A percentile compares a stretch with the other conserved stretches of the same genome.
Conservation (phyloP, 2,888 invertebrate genomes). For the Hemaris fuciformis region DNA sequence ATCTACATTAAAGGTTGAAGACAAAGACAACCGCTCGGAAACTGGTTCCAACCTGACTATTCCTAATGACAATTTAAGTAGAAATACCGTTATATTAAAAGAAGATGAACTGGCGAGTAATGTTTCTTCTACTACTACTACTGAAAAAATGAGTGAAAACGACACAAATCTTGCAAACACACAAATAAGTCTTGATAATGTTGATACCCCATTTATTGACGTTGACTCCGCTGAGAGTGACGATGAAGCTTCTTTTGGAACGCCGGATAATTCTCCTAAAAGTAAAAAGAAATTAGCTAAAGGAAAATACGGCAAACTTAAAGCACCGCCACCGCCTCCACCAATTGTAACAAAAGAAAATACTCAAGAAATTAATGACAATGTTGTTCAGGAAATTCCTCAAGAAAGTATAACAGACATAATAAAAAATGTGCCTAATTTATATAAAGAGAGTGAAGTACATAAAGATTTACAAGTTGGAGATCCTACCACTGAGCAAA, state of each 20-base stretch:
- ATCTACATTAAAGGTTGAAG: neutral
- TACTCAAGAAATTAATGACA: conserved; percentile 21
- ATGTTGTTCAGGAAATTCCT: conserved; percentile 6
- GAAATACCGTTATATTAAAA: neutral
- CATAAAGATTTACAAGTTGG: conserved; percentile 39
- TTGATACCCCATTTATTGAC: neutral
- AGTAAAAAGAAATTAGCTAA: conserved; percentile 58
- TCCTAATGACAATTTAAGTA: neutral
- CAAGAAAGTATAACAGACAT: conserved; percentile 11
- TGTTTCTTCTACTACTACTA: neutral
- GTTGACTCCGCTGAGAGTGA: conserved; percentile 62
- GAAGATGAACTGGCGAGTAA: neutral
- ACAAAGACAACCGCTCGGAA: neutral
- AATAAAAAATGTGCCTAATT: conserved; percentile 18
- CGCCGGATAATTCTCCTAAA: conserved; percentile 72
- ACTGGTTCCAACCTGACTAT: too few species aligned
- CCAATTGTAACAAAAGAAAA: conserved; percentile 18
- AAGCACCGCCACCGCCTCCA: conserved; percentile 68
- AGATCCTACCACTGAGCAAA: conserved; percentile 55
- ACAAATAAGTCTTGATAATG: conserved; percentile 7
- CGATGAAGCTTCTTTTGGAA: conserved; percentile 73
- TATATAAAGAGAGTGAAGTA: conserved; percentile 62
- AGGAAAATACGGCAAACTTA: conserved; percentile 74
- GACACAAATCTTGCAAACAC: too few species aligned
- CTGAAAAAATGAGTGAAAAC: conserved; percentile 16